Percentiles rank a stretch among this genome's conserved stretches.
phyloP scores from a whole-genome alignment of 2,888 invertebrate species.

The Pyrocoelia pectoralis region DNA sequence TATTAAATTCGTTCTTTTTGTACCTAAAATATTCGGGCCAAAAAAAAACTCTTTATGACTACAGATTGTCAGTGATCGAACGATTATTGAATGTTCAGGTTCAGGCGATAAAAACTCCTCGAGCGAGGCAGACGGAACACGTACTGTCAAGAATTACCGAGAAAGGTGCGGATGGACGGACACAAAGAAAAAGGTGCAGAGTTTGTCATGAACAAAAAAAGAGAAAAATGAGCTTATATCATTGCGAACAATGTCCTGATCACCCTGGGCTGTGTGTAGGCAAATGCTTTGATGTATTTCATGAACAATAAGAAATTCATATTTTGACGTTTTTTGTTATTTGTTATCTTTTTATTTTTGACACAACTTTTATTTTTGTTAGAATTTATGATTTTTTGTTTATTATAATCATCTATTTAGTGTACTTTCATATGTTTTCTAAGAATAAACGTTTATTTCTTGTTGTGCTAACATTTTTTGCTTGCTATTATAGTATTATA shows the following conservation, averaged over 20 bases:
- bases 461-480: too few species aligned
- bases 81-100: background rate
- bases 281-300: conserved; percentile 6
- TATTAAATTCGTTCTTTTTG: conserved; percentile 4
- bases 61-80: background rate
- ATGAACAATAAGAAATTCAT: too few species aligned
- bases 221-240: conserved; percentile 12
- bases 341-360: too few species aligned
- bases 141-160: background rate
- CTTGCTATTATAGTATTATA: too few species aligned
- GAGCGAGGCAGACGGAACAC: background rate
- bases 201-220: conserved; percentile 11
- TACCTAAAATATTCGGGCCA: conserved; percentile 6
- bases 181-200: conserved; percentile 14
- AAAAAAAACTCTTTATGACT: background rate
- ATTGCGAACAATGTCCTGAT: conserved; percentile 14
- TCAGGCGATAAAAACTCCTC: background rate
- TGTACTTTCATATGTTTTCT: too few species aligned
- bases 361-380: too few species aligned
- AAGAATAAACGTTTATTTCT: too few species aligned
- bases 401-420: too few species aligned
- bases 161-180: background rate
- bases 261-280: conserved; percentile 18
- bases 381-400: too few species aligned
- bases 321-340: too few species aligned